Evolutionary conservation across 2,113 vertebrate genomes (phyloP).

Genomic region (Pelobates fuscus): DNA sequence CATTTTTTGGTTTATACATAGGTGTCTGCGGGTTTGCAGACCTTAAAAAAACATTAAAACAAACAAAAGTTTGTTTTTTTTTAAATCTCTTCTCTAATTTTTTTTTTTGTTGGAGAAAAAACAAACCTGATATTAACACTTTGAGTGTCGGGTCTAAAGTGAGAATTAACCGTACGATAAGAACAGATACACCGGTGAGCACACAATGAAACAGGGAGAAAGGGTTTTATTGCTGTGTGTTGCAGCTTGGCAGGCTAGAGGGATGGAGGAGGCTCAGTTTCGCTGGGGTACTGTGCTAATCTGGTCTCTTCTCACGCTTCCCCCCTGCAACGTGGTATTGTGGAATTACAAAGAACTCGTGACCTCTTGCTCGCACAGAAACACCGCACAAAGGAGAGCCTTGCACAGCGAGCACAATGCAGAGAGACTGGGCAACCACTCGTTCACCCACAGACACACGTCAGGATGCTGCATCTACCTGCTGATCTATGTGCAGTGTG

Average conservation of each 20-base stretch:
- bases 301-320: conserved; percentile 32
- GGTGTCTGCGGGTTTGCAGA: too few relatives aligned
- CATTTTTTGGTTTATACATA: too few relatives aligned
- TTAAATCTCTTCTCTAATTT: too few relatives aligned
- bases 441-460: neutral
- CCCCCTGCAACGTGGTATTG: conserved; percentile 31
- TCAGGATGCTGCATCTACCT: neutral
- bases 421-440: neutral
- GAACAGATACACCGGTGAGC: too few relatives aligned
- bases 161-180: too few relatives aligned
- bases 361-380: conserved; percentile 9
- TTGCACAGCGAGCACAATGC: conserved; percentile 15
- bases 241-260: neutral
- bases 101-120: too few relatives aligned
- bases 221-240: too few relatives aligned
- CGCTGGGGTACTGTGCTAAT: neutral
- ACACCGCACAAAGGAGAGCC: neutral
- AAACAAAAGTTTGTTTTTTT: too few relatives aligned
- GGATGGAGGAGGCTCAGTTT: neutral
- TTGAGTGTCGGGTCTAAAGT: too few relatives aligned
- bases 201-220: too few relatives aligned
- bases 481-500: neutral
- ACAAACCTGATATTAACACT: too few relatives aligned
- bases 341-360: conserved; percentile 36
- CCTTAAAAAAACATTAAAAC: too few relatives aligned